phyloP scores from a whole-genome alignment of 1,140 invertebrate genomes.

The Pantala flavescens region DNA sequence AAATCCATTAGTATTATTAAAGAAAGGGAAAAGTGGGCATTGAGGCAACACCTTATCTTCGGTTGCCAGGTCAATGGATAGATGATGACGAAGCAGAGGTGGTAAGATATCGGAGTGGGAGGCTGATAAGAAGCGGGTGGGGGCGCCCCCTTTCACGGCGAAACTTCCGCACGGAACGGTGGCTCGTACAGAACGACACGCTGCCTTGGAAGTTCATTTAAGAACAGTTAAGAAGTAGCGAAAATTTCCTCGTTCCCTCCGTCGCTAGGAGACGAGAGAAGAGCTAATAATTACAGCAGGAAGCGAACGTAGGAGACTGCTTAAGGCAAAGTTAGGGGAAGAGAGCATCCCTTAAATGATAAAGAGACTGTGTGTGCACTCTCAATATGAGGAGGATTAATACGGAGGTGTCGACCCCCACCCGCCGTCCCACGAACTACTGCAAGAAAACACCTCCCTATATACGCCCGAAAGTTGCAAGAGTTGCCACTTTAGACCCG shows the following conservation, averaged over 20 bases:
- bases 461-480: background rate
- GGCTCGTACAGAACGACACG: background rate
- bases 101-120: no score
- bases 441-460: background rate
- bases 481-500: background rate
- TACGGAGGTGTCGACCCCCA: background rate
- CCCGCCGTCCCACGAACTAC: background rate
- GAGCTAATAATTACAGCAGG: no score
- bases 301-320: no score
- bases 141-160: no score
- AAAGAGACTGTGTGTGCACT: no score
- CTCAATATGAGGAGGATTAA: background rate
- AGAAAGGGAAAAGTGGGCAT: background rate
- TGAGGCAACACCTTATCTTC: background rate
- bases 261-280: background rate
- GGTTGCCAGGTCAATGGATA: background rate
- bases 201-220: background rate
- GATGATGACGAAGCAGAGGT: background rate
- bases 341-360: no score
- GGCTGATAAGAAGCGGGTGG: no score
- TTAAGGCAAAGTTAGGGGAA: no score
- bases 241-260: background rate
- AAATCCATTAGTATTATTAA: constrained; percentile 2
- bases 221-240: background rate
- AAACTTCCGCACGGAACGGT: background rate